A percentile compares a stretch with the other conserved stretches of the same genome.
Conservation (phyloP, 2,888 invertebrate species). For the Chrysomela aeneicollis region DNA sequence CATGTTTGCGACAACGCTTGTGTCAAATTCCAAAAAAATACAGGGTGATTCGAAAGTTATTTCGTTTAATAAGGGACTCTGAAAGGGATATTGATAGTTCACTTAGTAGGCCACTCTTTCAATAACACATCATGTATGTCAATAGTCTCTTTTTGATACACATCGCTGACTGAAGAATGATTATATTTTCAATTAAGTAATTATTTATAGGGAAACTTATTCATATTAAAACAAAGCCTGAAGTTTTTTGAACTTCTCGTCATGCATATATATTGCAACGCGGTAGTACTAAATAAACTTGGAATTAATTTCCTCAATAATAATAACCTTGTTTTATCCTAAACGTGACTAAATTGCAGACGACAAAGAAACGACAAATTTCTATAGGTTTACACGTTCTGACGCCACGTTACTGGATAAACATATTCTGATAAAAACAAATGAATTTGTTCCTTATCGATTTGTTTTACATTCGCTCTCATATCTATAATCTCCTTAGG, state of each 20-base stretch:
- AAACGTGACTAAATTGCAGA: background rate
- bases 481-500: background rate
- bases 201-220: constrained; percentile 10
- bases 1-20: no score
- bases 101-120: no score
- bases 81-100: no score
- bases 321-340: background rate
- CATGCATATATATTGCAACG: background rate
- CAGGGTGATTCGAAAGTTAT: no score
- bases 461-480: background rate
- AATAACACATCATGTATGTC: no score
- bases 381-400: background rate
- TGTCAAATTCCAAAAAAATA: no score
- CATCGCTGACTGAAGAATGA: no score
- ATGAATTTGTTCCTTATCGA: background rate
- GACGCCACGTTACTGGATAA: constrained; percentile 1
- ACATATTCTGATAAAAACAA: background rate
- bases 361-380: background rate
- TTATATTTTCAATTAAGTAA: no score
- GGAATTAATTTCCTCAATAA: background rate
- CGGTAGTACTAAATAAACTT: constrained; percentile 8
- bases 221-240: constrained; percentile 2
- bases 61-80: no score
- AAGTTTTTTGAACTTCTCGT: constrained; percentile 3
- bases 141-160: no score